Evolutionary conservation across 2,797 vertebrate species (phyloP), one percentile per base, ranked within the genome.

Genomic region (Hypotaenidia philippensis): DNA sequence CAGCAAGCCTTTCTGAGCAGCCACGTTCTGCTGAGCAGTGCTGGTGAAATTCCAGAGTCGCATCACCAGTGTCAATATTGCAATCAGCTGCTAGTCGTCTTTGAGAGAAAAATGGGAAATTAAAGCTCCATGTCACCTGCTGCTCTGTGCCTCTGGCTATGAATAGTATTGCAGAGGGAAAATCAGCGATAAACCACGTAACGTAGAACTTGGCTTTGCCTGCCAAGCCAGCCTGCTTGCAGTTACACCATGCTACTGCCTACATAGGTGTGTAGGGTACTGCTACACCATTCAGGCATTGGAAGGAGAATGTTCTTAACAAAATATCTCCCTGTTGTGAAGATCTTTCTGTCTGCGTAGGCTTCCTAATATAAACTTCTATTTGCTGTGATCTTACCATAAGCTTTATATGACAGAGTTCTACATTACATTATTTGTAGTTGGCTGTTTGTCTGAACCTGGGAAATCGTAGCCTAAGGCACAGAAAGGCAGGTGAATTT

Each of bases 401-500:
- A 13, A 78, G 75, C 59, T 88, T 76, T 81, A 71, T 41, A 49
- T 87, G 81, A 85, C 65, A 59, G 88, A 96, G 78, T 88, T 76
- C 76, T 93, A 21, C 79, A 21, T 79, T 79, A 86, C 61, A 23
- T 89, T 79, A 52, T 93, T 96, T 92, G 86, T 85, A 81, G 71
- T 15, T 66, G 70, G 52, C 80, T 92, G 84, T 96, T 94, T 91
- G 57, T 96, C 71, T 93, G 85, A 91, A 89, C 70, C 83, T 70
- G 45, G 45, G 45, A 47, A 47, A 47, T 87, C 77, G 13, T 90
- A 74, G 91, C 91, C 77, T 70, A 53, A 93, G 91, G 95, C 90
- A 36, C 52, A 71, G 68, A 70, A 93, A 94, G 40, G 81, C 91
- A 95, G 80, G 87, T 94, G 87, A 94, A 91, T 96, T 93, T 92